phyloP scores from a whole-genome alignment of 2,888 invertebrate genomes.

The Trichopoda pennipes region DNA sequence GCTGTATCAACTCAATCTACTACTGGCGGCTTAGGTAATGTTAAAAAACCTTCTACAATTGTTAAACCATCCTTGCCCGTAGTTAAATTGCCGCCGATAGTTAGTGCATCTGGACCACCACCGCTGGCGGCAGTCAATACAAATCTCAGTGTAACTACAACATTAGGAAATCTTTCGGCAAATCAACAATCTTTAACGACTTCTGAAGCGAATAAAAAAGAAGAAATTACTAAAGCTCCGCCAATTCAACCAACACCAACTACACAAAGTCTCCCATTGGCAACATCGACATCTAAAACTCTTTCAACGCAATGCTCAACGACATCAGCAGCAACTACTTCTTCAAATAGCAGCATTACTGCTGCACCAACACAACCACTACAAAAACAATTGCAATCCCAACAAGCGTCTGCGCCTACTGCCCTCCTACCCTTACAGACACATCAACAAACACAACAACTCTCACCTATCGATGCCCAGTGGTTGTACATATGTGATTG shows the following conservation, averaged over 20 bases:
- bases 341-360: slow-evolving; percentile 3
- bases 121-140: slow-evolving; percentile 62
- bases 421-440: slow-evolving; percentile 23
- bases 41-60: slow-evolving; percentile 64
- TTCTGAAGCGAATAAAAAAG: slow-evolving; percentile 22
- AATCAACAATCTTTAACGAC: slow-evolving; percentile 25
- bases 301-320: slow-evolving; percentile 17
- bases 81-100: slow-evolving; percentile 56
- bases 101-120: slow-evolving; percentile 61
- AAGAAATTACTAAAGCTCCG: slow-evolving; percentile 28
- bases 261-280: neutral
- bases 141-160: slow-evolving; percentile 10
- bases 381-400: slow-evolving; percentile 14
- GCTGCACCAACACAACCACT: neutral
- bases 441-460: slow-evolving; percentile 33
- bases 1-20: slow-evolving; percentile 67
- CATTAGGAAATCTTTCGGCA: neutral
- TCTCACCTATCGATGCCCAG: slow-evolving; percentile 74
- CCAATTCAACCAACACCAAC: slow-evolving; percentile 5
- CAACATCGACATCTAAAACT: slow-evolving; percentile 63
- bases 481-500: slow-evolving; percentile 93
- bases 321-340: slow-evolving; percentile 1
- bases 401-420: slow-evolving; percentile 23
- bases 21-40: slow-evolving; percentile 10
- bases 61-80: slow-evolving; percentile 57